Evolutionary conservation across 2,797 vertebrate species (phyloP), one percentile per base, ranked within the genome.

Genomic region (Anguilla obscura): DNA sequence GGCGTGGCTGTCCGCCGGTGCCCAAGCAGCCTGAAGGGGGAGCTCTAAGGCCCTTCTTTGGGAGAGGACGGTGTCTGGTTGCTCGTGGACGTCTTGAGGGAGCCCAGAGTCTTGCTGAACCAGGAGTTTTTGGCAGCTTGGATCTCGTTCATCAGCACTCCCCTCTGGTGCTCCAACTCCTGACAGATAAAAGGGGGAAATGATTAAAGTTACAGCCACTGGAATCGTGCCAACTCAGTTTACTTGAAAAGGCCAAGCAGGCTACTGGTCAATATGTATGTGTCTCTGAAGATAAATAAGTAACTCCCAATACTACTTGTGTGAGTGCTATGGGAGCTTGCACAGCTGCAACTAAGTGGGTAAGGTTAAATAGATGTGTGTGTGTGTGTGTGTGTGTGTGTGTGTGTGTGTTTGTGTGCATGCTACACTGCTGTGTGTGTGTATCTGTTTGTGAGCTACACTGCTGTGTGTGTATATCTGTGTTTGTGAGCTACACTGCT

Each of bases 61-160:
- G 98, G 97, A 14, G 97, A 96, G 88, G 95, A 94, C 0, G 96
- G 93, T 0, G 94, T 94, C 90, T 94, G 95, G 89, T 92, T 96
- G 95, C 97, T 93, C 0, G 96, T 91, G 86, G 97, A 98, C 3
- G 96, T 99, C 97, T 99, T 99, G 91, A 99, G 97, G 88, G 98
- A 99, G 93, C 98, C 98, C 95, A 99, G 96, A 30, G 98, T 99
- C 96, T 99, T 99, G 95, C 98, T 99, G 96, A 99, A 98, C 98
- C 98, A 99, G 89, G 98, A 99, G 96, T 99, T 99, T 96, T 98
- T 99, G 95, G 98, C 98, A 88, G 98, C 98, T 94, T 99, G 98
- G 93, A 99, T 97, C 96, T 99, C 98, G 18, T 97, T 99, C 98
- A 99, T 98, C 91, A 99, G 96, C 82, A 98, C 96, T 90, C 98